phyloP scores from a whole-genome alignment of 2,797 vertebrate species.

The Sebastes goodei region DNA sequence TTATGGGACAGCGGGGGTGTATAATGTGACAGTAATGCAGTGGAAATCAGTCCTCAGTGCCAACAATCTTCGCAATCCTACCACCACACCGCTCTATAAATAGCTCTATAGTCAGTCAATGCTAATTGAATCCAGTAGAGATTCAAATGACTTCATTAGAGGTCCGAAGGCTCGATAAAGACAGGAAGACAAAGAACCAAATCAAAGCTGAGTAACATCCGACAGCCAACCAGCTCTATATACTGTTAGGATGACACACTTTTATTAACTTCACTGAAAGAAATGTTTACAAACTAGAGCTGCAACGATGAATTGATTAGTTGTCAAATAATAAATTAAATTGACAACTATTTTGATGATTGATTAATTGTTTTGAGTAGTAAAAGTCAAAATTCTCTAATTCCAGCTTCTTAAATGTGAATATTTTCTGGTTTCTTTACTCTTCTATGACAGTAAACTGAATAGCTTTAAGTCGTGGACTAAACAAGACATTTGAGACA shows the following conservation, averaged over 20 bases:
- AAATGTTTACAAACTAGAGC: background rate
- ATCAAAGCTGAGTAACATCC: background rate
- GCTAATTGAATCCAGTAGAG: conserved; percentile 46
- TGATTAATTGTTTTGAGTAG: too few relatives aligned
- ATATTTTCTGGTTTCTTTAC: too few relatives aligned
- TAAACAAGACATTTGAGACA: too few relatives aligned
- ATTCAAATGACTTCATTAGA: conserved; percentile 55
- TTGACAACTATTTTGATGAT: too few relatives aligned
- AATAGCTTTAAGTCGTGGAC: too few relatives aligned
- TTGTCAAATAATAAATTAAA: too few relatives aligned
- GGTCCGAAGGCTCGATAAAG: conserved; percentile 11
- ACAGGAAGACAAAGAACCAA: conserved; percentile 1
- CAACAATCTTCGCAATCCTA: conserved; percentile 45
- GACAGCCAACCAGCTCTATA: background rate
- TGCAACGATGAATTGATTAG: too few relatives aligned
- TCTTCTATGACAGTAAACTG: too few relatives aligned
- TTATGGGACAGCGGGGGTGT: conserved; percentile 18
- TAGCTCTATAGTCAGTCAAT: conserved; percentile 43
- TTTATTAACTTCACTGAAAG: background rate
- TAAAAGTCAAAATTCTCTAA: too few relatives aligned
- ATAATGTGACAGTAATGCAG: conserved; percentile 60
- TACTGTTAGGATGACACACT: background rate
- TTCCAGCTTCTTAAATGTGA: too few relatives aligned
- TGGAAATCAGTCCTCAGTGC: conserved; percentile 43
- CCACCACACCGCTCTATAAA: conserved; percentile 50